Evolutionary conservation across 2,888 invertebrate genomes (phyloP).

Genomic region (Baccha elongata): DNA sequence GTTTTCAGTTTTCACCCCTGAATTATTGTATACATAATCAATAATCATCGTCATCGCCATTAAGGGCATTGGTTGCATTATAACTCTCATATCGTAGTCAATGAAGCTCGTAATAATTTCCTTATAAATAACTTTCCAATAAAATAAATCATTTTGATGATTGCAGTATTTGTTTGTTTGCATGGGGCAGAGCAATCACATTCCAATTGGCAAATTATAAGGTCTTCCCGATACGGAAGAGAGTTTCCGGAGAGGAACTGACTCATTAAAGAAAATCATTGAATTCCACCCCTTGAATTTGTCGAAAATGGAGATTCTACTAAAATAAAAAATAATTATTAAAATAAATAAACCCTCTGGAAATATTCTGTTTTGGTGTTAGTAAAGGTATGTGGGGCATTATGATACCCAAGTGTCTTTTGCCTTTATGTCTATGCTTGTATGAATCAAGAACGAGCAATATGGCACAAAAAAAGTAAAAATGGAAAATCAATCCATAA

Average conservation of each 20-base stretch:
- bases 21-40: conserved; percentile 31
- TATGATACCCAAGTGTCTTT: no score
- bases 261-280: conserved; percentile 66
- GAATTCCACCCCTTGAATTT: conserved; percentile 46
- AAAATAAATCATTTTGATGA: conserved; percentile 67
- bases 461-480: no score
- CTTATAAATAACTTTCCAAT: conserved; percentile 71
- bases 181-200: conserved; percentile 42
- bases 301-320: conserved; percentile 1
- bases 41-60: conserved; percentile 35
- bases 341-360: no score
- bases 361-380: no score
- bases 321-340: no score
- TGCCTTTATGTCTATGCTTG: no score
- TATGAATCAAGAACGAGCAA: no score
- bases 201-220: conserved; percentile 52
- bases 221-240: conserved; percentile 60
- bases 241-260: conserved; percentile 62
- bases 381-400: no score
- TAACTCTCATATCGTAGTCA: conserved; percentile 47
- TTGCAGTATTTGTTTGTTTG: conserved; percentile 55
- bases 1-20: conserved; percentile 40
- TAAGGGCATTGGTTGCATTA: conserved; percentile 48
- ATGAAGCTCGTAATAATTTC: conserved; percentile 68
- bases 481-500: no score